Conservation (phyloP, 2,113 vertebrate genomes). For the Tachysurus fulvidraco region DNA sequence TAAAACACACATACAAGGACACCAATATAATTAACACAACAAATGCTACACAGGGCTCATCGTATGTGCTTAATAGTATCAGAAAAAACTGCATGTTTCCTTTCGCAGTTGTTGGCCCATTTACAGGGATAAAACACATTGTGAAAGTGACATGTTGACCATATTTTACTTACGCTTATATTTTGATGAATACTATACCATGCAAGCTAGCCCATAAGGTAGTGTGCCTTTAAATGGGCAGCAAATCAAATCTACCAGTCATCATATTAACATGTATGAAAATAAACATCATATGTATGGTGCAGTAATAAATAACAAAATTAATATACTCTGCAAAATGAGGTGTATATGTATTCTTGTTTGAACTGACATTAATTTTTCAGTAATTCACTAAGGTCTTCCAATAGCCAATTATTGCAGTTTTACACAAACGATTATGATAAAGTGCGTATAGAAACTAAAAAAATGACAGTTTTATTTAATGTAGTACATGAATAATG, state of each 20-base stretch:
- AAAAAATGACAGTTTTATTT: background rate
- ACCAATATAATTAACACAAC: conserved; percentile 14
- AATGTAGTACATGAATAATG: background rate
- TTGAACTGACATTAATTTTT: background rate
- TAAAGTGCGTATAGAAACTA: conserved; percentile 35
- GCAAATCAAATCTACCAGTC: conserved; percentile 32
- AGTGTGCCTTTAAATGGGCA: conserved; percentile 15
- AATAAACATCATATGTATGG: conserved; percentile 17
- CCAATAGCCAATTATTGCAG: conserved; percentile 14
- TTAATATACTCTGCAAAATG: background rate
- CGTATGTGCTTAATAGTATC: conserved; percentile 6
- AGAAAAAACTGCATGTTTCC: conserved; percentile 15
- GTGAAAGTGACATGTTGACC: conserved; percentile 4
- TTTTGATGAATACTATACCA: conserved; percentile 16
- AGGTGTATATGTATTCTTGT: background rate
- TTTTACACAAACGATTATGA: background rate
- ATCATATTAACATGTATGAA: conserved; percentile 27
- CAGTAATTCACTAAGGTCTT: background rate
- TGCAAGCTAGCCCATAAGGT: conserved; percentile 2
- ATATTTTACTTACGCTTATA: background rate
- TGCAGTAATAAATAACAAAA: conserved; percentile 9
- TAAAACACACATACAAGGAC: background rate
- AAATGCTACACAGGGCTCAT: conserved; percentile 1
- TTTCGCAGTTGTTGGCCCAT: background rate
- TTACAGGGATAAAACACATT: conserved; percentile 21